Evolutionary conservation across 2,797 vertebrate species (phyloP).

Genomic region (Tympanoctomys barrerae): DNA sequence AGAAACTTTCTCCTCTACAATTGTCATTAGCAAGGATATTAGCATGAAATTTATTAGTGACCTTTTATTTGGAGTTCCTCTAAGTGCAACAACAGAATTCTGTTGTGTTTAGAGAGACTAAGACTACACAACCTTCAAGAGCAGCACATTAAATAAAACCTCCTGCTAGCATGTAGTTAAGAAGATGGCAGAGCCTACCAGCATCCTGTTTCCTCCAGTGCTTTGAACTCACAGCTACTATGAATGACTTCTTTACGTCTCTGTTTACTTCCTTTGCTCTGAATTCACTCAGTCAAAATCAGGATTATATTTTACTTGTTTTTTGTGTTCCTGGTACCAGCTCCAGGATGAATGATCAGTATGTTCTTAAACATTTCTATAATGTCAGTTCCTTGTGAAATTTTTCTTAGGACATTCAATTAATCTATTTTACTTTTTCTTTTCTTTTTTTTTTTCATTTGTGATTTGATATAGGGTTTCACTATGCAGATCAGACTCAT

Average conservation of each 20-base stretch:
- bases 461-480: too few relatives aligned
- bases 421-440: too few relatives aligned
- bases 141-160: neutral
- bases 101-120: neutral
- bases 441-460: too few relatives aligned
- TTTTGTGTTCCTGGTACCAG: neutral
- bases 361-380: neutral
- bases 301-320: neutral
- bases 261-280: neutral
- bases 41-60: conserved; percentile 42
- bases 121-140: neutral
- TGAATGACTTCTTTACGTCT: neutral
- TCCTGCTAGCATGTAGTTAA: neutral
- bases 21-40: conserved; percentile 8
- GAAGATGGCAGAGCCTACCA: neutral
- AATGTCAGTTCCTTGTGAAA: neutral
- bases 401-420: neutral
- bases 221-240: neutral
- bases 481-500: too few relatives aligned
- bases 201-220: neutral
- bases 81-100: neutral
- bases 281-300: neutral
- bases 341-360: neutral
- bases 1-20: neutral
- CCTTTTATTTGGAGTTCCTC: neutral